Percentiles rank a stretch among this genome's conserved stretches.
Conservation (phyloP, 2,888 invertebrate genomes). For the Chrysina gloriosa region DNA sequence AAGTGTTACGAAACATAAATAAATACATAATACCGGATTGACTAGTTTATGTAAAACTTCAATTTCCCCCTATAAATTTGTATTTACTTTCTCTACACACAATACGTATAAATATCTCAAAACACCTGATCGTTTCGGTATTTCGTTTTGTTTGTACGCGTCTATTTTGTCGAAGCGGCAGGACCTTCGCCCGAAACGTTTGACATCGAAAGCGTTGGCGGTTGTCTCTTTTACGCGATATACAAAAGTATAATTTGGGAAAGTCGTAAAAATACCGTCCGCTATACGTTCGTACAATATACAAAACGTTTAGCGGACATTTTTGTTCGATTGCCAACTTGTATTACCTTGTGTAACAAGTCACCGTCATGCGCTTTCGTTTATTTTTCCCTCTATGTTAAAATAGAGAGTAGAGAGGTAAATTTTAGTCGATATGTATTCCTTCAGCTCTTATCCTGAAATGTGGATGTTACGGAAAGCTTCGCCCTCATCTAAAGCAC, state of each 20-base stretch:
- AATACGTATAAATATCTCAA: too few relatives aligned
- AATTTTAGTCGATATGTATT: not conserved
- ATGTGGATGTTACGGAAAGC: not conserved
- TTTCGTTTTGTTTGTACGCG: too few relatives aligned
- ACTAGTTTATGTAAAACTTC: too few relatives aligned
- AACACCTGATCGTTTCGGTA: constrained; percentile 13
- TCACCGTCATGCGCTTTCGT: not conserved
- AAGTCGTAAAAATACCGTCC: constrained; percentile 27
- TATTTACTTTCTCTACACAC: too few relatives aligned
- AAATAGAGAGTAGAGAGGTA: not conserved
- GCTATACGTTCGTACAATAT: constrained; percentile 6
- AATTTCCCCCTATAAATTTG: not conserved
- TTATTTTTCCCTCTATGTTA: not conserved
- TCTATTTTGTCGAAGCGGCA: too few relatives aligned
- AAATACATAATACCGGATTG: too few relatives aligned
- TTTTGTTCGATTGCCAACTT: constrained; percentile 30
- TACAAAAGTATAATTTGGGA: constrained; percentile 23
- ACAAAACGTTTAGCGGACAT: constrained; percentile 27
- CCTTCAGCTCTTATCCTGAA: not conserved
- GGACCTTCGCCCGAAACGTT: not conserved
- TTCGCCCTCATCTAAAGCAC: too few relatives aligned
- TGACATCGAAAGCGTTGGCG: constrained; percentile 23
- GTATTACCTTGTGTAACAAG: constrained; percentile 29
- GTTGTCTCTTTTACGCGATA: constrained; percentile 5
- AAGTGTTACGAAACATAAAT: too few relatives aligned